A percentile compares a stretch with the other conserved stretches of the same genome.
Conservation (phyloP, 1,140 invertebrate species). For the Neelides sp. region DNA sequence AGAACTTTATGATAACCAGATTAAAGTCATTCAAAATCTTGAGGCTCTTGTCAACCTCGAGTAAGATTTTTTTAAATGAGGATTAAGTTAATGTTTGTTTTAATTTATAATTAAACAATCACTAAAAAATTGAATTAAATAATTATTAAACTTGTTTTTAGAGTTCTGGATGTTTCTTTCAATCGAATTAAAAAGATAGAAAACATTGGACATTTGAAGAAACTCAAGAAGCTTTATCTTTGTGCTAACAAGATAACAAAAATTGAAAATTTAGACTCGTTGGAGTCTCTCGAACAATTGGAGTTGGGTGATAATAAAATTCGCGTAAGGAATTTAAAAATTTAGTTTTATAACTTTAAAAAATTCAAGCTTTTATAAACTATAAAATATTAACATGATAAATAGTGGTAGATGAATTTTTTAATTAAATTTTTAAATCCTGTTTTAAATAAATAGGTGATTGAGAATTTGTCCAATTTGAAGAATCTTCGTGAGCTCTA, state of each 20-base stretch:
- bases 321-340: conserved; percentile 43
- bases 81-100: conserved; percentile 1
- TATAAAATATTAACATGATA: no score
- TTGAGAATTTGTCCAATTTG: conserved; percentile 69
- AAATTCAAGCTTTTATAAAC: conserved; percentile 5
- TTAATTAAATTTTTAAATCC: no score
- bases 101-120: background rate
- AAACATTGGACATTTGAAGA: conserved; percentile 63
- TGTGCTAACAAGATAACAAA: conserved; percentile 83
- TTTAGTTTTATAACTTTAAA: conserved; percentile 13
- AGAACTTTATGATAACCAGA: conserved; percentile 95
- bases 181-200: conserved; percentile 85
- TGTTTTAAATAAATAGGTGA: no score
- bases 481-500: conserved; percentile 62
- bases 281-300: conserved; percentile 66
- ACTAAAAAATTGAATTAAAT: conserved; percentile 2
- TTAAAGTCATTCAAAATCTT: conserved; percentile 77
- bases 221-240: conserved; percentile 76
- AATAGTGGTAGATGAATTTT: no score
- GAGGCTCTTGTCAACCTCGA: conserved; percentile 74
- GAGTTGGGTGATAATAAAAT: conserved; percentile 94
- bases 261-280: conserved; percentile 79
- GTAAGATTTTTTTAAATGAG: no score
- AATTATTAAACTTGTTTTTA: conserved; percentile 40
- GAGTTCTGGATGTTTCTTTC: conserved; percentile 88